phyloP scores from a whole-genome alignment of 2,888 invertebrate genomes.

The Oscheius onirici region DNA sequence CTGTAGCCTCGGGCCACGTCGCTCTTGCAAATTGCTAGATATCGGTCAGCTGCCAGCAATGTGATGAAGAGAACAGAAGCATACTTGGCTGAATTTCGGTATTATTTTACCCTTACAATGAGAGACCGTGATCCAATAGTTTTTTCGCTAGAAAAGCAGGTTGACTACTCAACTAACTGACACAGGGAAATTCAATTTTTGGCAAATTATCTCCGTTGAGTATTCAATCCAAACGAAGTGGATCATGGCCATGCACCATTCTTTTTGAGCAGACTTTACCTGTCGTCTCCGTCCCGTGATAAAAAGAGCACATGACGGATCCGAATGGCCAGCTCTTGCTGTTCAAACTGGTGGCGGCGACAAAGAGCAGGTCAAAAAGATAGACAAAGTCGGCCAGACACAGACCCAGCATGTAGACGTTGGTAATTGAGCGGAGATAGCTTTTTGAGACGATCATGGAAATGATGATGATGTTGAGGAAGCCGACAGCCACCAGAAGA shows the following conservation, averaged over 20 bases:
- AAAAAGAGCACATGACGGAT: conserved; percentile 62
- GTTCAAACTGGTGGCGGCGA: conserved; percentile 68
- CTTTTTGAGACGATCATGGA: conserved; percentile 60
- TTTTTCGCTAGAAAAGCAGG: too few relatives aligned
- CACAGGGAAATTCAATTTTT: too few relatives aligned
- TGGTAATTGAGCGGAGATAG: conserved; percentile 69
- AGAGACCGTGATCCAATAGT: too few relatives aligned
- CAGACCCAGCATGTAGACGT: conserved; percentile 68
- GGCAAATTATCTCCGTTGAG: too few relatives aligned
- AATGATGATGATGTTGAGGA: conserved; percentile 67
- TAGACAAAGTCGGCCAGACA: conserved; percentile 70
- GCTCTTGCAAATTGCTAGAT: conserved; percentile 68
- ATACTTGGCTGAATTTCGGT: conserved; percentile 60
- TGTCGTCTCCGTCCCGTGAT: conserved; percentile 70
- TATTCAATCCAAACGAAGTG: too few relatives aligned
- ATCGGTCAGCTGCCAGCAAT: conserved; percentile 67
- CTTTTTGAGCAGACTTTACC: conserved; percentile 45
- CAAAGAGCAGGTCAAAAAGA: conserved; percentile 64
- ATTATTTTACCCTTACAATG: too few relatives aligned
- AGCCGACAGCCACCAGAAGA: conserved; percentile 64
- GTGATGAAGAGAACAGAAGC: conserved; percentile 69
- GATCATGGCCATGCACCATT: background rate
- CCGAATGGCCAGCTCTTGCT: conserved; percentile 70
- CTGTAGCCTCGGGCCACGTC: conserved; percentile 49
- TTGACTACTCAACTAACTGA: too few relatives aligned